A percentile compares a stretch with the other conserved stretches of the same genome.
Evolutionary conservation across 2,888 invertebrate genomes (phyloP).

Genomic region (Exephanes ischioxanthus): DNA sequence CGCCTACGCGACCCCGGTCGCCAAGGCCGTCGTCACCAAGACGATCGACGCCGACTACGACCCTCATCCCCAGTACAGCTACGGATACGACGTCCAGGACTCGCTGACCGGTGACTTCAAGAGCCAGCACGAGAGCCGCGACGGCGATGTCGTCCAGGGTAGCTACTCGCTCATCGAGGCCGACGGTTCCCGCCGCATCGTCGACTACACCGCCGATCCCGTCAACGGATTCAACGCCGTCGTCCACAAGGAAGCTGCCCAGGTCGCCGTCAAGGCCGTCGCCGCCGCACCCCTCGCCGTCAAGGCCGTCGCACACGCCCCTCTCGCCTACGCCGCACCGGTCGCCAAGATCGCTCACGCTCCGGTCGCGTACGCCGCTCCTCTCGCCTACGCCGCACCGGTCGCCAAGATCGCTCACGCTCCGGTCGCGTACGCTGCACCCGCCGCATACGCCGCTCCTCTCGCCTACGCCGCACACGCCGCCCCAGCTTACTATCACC

Average conservation of each 20-base stretch:
- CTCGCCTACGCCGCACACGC: constrained; percentile 70
- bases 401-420: constrained; percentile 77
- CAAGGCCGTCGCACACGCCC: constrained; percentile 20
- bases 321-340: constrained; percentile 71
- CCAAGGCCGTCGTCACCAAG: constrained; percentile 78
- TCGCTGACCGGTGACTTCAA: constrained; percentile 72
- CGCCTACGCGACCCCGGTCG: constrained; percentile 75
- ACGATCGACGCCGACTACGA: constrained; percentile 79
- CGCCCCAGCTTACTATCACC: constrained; percentile 66
- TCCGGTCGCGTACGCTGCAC: constrained; percentile 81
- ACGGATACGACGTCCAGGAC: constrained; percentile 79
- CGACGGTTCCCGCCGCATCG: constrained; percentile 85
- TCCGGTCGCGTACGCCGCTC: constrained; percentile 80
- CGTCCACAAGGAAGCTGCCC: constrained; percentile 64
- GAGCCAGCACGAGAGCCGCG: constrained; percentile 72
- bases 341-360: constrained; percentile 77
- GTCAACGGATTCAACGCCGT: constrained; percentile 69
- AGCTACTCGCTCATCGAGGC: constrained; percentile 83
- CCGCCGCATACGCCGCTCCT: constrained; percentile 58
- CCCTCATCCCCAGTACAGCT: constrained; percentile 82
- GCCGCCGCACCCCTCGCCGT: constrained; percentile 59
- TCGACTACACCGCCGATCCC: constrained; percentile 71
- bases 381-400: constrained; percentile 71
- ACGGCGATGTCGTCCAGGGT: constrained; percentile 76
- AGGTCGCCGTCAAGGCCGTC: constrained; percentile 56